Conservation (phyloP, 2,888 invertebrate genomes). For the Nineta flava region DNA sequence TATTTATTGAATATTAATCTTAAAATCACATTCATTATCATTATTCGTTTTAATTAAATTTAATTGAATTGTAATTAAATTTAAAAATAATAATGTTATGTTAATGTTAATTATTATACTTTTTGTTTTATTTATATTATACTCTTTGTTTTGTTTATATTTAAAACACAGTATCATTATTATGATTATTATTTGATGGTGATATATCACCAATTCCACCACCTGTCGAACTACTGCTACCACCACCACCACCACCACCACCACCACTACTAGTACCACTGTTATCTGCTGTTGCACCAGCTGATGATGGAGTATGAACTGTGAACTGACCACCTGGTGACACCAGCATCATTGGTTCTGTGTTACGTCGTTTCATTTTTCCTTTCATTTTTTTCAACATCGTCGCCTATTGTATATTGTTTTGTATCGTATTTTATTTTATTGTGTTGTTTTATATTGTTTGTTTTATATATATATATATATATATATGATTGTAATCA, state of each 20-base stretch:
- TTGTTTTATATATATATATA: too few relatives aligned
- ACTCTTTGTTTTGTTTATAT: neutral
- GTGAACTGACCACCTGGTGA: conserved; percentile 29
- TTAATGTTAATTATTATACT: neutral
- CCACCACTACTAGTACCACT: too few relatives aligned
- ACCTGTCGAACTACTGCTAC: neutral
- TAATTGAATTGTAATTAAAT: neutral
- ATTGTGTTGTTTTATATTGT: too few relatives aligned
- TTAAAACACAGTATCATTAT: conserved; percentile 28
- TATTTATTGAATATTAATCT: too few relatives aligned
- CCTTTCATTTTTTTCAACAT: conserved; percentile 97
- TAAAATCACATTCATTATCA: neutral
- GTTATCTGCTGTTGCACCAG: too few relatives aligned
- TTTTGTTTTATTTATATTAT: neutral
- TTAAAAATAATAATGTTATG: too few relatives aligned
- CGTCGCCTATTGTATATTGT: conserved; percentile 93
- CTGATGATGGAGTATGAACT: conserved; percentile 22
- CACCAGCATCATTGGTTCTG: conserved; percentile 61
- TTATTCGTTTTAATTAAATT: neutral
- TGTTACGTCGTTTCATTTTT: conserved; percentile 93
- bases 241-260: too few relatives aligned
- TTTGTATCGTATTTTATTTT: conserved; percentile 21
- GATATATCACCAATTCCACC: conserved; percentile 26
- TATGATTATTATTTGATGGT: conserved; percentile 21
- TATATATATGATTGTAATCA: too few relatives aligned